These are phyloP conservation scores for Triplophysa bombifrons DNA, from an alignment of 2,797 vertebrate genomes.

Conservation along the genomic window DNA sequence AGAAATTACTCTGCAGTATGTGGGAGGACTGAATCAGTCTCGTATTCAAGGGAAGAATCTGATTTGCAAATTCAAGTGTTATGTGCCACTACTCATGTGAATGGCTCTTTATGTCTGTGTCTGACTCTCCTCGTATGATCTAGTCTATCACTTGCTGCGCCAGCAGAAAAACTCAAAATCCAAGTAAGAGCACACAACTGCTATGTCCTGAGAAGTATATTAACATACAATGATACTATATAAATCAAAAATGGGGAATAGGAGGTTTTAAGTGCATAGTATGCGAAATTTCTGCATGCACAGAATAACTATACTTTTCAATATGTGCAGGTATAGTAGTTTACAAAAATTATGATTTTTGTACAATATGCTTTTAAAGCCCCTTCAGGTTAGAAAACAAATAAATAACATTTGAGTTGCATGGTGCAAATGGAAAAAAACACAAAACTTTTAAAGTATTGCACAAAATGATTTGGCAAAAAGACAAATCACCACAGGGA, in stretches of 20 bases:
- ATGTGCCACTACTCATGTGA: slow-evolving; percentile 9
- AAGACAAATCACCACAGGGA: no score
- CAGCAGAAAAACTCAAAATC: slow-evolving; percentile 17
- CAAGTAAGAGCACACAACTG: not conserved
- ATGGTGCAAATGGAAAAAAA: no score
- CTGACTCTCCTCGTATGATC: not conserved
- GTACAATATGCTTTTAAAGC: no score
- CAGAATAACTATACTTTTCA: not conserved
- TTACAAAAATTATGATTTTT: no score
- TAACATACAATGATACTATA: not conserved
- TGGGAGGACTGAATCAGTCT: slow-evolving; percentile 31
- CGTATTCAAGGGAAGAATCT: slow-evolving; percentile 22
- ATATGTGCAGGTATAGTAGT: not conserved
- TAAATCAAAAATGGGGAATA: not conserved
- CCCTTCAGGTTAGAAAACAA: no score
- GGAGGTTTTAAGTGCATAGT: not conserved
- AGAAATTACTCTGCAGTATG: slow-evolving; percentile 44
- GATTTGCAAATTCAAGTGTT: slow-evolving; percentile 25
- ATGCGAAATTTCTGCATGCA: not conserved
- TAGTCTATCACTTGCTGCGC: not conserved
- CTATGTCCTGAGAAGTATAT: not conserved
- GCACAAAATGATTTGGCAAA: no score
- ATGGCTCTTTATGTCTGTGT: slow-evolving; percentile 6
- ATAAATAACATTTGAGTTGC: no score
- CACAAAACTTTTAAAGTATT: no score